These are phyloP conservation scores for Tamias sibiricus DNA, from an alignment of 2,113 vertebrate species.

Conservation along the genomic window DNA sequence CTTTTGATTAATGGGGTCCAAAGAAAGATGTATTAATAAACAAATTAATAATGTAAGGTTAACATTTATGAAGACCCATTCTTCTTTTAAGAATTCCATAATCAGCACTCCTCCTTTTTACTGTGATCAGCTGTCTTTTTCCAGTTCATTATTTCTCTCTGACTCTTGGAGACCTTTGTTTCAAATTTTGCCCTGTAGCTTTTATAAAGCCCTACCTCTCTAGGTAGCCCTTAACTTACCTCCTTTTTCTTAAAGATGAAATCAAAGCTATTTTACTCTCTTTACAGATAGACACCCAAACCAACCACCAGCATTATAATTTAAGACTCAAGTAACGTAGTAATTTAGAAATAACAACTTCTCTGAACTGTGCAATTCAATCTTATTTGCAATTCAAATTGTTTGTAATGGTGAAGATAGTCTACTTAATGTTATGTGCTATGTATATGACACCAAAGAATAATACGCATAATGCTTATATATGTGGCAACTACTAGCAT, in stretches of 20 bases:
- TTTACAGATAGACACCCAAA: not conserved
- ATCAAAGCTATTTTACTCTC: not conserved
- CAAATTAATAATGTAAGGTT: not conserved
- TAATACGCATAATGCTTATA: not conserved
- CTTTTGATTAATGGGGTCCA: slow-evolving; percentile 21
- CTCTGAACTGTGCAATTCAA: slow-evolving; percentile 57
- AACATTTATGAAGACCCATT: not conserved
- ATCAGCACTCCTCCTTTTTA: not conserved
- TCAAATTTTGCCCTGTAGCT: not conserved
- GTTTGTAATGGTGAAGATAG: slow-evolving; percentile 25
- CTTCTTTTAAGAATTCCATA: not conserved
- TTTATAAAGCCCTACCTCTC: not conserved
- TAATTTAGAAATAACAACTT: slow-evolving; percentile 67
- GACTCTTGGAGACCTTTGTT: not conserved
- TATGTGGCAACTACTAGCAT: not conserved
- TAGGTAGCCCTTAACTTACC: not conserved
- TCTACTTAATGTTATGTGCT: not conserved
- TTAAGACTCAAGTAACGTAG: slow-evolving; percentile 31
- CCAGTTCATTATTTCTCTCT: not conserved
- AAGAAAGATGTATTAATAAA: slow-evolving; percentile 1
- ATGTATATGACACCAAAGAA: not conserved
- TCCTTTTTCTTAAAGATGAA: not conserved
- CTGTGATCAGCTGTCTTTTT: not conserved
- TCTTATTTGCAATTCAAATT: slow-evolving; percentile 62
- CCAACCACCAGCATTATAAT: slow-evolving; percentile 36